Base-by-base conservation (phyloP, 2,113 vertebrate species). In the Pogona vitticeps region DNA sequence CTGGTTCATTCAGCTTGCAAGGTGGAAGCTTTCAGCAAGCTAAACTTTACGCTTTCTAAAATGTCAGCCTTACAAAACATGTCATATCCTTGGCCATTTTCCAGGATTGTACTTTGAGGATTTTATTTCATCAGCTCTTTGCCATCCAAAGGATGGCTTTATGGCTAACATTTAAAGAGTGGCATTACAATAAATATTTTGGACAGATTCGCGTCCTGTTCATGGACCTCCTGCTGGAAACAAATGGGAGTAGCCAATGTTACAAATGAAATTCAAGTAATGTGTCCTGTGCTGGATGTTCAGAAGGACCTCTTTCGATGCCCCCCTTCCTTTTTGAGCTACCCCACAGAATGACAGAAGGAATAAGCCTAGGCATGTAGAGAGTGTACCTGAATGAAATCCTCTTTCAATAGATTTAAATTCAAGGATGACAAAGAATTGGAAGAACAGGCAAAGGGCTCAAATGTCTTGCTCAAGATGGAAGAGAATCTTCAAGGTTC, bases 61-160 rank as follows among this genome's bases (percentile, higher is more conserved):
- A 86, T 79, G 80, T 86, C 75, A 79, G 1, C 52, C 18, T 80
- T 85, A 46, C 31, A 20, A 63, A 86, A 65, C 8, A 17, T 65
- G 58, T 12, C n/a, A 78, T 15, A 72, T 70, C 38, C 13, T 42
- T 83, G 80, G 84, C n/a, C 17, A 18, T 56, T 17, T 58, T 72
- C 68, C 80, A 80, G 1, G 17, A 6, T 31, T 83, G 80, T 89
- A 40, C 65, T 83, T 86, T 73, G 33, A 63, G 65, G 36, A 83
- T 89, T 86, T 79, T 65, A 71, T 82, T 71, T 86, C 52, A 70
- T 63, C 79, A 17, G 2, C n/a, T 73, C 10, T 33, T 83, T 77
- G 28, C 26, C 26, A 36, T 79, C 36, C 28, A 83, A 72, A 89
- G 52, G 58, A 78, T 59, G 63, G 28, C 83, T 72, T 65, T 73